Conservation (phyloP, 2,888 invertebrate species). For the Cephus spinipes region DNA sequence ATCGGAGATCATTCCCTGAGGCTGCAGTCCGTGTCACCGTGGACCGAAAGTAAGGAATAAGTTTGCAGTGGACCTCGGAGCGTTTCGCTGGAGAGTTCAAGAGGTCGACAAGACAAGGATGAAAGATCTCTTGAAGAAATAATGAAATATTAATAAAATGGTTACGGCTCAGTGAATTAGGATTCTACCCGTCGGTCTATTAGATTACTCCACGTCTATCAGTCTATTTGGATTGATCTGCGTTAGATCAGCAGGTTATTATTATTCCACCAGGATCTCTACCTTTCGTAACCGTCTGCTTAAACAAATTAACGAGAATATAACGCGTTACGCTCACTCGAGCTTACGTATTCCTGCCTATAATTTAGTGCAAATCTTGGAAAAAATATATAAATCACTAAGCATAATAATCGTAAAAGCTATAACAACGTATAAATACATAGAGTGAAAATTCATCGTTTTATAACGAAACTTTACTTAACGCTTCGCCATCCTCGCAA, state of each 20-base stretch:
- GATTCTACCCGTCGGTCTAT: neutral
- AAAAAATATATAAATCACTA: neutral
- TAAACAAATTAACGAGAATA: conserved; percentile 3
- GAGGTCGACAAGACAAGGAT: neutral
- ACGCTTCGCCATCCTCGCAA: neutral
- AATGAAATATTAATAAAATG: neutral
- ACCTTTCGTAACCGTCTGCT: conserved; percentile 36
- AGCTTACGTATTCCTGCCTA: neutral
- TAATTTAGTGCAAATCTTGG: neutral
- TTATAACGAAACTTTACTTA: neutral
- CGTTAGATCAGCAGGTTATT: conserved; percentile 36
- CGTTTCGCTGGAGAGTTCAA: neutral
- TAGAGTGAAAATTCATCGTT: neutral
- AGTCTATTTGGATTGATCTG: neutral
- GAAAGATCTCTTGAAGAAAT: neutral
- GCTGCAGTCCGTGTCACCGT: neutral
- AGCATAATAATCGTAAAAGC: neutral
- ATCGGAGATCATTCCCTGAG: neutral
- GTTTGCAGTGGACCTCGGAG: neutral
- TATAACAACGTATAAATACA: neutral
- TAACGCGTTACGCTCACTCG: neutral
- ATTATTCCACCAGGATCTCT: conserved; percentile 30
- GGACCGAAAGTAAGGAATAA: neutral
- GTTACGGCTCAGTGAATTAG: neutral
- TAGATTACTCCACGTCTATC: no score